phyloP scores from a whole-genome alignment of 2,113 vertebrate species.

The Montifringilla adamsi region DNA sequence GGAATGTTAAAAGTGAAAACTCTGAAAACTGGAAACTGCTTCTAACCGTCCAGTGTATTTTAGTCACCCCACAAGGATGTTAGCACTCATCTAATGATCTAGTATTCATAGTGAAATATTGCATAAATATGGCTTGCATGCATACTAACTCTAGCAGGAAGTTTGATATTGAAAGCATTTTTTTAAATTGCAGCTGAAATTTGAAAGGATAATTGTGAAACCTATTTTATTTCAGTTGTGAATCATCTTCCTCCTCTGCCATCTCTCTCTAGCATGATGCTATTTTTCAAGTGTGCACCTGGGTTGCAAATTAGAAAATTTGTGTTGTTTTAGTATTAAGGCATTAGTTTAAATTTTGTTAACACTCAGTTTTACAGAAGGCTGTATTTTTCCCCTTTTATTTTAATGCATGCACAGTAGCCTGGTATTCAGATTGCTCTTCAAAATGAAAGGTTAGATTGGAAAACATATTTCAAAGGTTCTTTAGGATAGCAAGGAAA shows the following conservation, averaged over 20 bases:
- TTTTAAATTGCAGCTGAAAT: neutral
- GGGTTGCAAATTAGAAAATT: neutral
- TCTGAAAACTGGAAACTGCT: neutral
- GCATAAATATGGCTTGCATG: neutral
- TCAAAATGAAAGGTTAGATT: neutral
- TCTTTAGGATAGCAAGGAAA: neutral
- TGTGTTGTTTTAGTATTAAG: neutral
- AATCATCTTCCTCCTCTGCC: neutral
- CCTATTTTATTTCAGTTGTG: neutral
- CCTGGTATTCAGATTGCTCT: neutral
- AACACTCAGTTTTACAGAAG: neutral
- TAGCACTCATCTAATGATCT: neutral
- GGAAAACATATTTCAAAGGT: neutral
- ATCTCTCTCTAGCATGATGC: neutral
- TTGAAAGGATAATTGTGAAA: neutral
- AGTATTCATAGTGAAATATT: neutral
- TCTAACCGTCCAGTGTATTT: neutral
- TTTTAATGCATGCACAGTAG: neutral
- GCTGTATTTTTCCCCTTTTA: fast-evolving
- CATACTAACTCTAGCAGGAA: neutral
- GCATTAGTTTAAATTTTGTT: neutral
- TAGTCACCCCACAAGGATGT: neutral
- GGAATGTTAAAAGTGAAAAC: neutral
- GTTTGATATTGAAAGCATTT: neutral
- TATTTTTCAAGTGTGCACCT: neutral